These are phyloP conservation scores for Platanista minor DNA, from an alignment of 2,113 vertebrate genomes.

Conservation along the genomic window DNA sequence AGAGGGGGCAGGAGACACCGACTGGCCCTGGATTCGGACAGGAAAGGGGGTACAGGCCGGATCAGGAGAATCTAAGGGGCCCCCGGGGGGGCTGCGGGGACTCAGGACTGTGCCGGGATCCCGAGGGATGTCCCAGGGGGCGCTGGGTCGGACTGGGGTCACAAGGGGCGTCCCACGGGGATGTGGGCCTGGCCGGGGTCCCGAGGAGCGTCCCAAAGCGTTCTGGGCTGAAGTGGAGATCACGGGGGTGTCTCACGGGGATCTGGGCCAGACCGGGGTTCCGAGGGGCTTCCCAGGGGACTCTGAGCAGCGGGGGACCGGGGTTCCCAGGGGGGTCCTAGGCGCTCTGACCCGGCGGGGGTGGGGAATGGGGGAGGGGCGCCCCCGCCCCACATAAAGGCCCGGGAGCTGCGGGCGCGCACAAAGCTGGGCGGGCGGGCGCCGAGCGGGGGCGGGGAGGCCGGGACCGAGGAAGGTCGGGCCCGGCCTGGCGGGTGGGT, in stretches of 20 bases:
- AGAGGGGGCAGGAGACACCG: neutral
- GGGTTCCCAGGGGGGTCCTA: neutral
- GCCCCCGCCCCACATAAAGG: slow-evolving; percentile 47
- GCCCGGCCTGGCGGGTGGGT: neutral
- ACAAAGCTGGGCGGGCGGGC: slow-evolving; percentile 38
- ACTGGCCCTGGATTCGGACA: neutral
- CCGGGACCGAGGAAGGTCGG: neutral
- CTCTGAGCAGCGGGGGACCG: neutral
- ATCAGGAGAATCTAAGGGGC: neutral
- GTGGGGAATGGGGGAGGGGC: slow-evolving; percentile 46
- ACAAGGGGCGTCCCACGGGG: neutral
- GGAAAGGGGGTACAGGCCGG: neutral
- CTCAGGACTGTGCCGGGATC: neutral
- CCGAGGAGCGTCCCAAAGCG: neutral
- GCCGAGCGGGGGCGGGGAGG: neutral
- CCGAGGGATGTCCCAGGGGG: neutral
- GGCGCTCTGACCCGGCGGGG: neutral
- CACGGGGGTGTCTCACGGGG: neutral
- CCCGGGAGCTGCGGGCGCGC: slow-evolving; percentile 17
- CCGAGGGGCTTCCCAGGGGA: neutral
- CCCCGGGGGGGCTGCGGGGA: neutral
- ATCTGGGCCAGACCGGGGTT: neutral
- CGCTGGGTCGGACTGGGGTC: too few relatives aligned
- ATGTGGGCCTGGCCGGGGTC: neutral
- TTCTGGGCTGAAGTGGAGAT: neutral